Conservation (phyloP, 2,888 invertebrate genomes). For the Diachrysia chrysitis region DNA sequence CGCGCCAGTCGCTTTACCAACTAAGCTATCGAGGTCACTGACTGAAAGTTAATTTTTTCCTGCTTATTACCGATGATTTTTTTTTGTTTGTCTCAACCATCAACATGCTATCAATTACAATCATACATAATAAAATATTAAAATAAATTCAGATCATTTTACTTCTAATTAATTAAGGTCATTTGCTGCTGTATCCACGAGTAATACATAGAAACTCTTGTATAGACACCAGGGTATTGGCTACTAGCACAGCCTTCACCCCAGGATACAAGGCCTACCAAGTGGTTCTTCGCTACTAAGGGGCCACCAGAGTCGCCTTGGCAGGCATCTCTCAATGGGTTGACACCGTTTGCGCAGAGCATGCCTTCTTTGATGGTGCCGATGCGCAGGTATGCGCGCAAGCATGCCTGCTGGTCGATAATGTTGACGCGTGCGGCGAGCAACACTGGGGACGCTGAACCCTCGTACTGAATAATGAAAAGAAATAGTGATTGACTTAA, state of each 20-base stretch:
- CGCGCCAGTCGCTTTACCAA: too few relatives aligned
- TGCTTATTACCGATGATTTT: background rate
- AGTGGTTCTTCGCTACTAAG: constrained; percentile 78
- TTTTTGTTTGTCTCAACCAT: constrained; percentile 18
- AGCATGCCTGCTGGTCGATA: constrained; percentile 77
- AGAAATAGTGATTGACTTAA: too few relatives aligned
- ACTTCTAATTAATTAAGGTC: background rate
- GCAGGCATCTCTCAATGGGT: constrained; percentile 82
- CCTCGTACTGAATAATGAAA: constrained; percentile 73
- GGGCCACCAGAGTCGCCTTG: constrained; percentile 91
- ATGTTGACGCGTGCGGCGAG: constrained; percentile 79
- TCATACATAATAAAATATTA: background rate
- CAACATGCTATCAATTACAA: constrained; percentile 14
- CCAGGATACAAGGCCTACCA: constrained; percentile 89
- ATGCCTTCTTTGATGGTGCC: constrained; percentile 76
- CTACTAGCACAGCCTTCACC: constrained; percentile 88
- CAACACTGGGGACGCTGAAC: constrained; percentile 71
- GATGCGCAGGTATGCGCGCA: constrained; percentile 74
- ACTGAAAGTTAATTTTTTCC: too few relatives aligned
- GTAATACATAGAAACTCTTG: constrained; percentile 81
- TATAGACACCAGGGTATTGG: constrained; percentile 89
- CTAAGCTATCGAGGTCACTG: too few relatives aligned
- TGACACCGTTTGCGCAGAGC: constrained; percentile 79
- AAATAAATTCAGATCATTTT: constrained; percentile 1
- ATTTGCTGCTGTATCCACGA: constrained; percentile 72